phyloP scores from a whole-genome alignment of 1,140 invertebrate genomes.

The Pseudomyrmex concolor region DNA sequence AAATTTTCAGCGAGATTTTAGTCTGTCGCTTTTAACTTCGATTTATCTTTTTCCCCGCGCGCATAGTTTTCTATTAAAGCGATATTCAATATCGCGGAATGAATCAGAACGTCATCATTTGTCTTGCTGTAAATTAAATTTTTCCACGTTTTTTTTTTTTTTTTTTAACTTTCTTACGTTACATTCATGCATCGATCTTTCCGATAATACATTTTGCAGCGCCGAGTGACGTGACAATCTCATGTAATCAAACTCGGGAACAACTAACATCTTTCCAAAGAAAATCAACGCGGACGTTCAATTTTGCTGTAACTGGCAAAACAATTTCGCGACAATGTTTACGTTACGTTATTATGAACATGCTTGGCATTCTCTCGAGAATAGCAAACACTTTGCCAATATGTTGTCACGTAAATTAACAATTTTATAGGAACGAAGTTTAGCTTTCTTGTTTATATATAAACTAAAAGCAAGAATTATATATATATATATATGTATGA shows the following conservation, averaged over 20 bases:
- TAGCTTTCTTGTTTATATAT: not conserved
- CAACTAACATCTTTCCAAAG: constrained; percentile 7
- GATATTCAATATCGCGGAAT: not conserved
- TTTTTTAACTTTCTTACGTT: not conserved
- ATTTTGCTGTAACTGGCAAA: constrained; percentile 31
- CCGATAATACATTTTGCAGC: not conserved
- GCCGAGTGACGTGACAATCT: not conserved
- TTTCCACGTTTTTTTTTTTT: no score
- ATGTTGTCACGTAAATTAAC: not conserved
- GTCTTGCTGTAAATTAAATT: not conserved
- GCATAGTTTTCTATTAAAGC: not conserved
- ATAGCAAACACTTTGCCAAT: constrained; percentile 10
- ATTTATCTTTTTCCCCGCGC: not conserved
- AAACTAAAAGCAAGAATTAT: no score
- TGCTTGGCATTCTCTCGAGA: not conserved
- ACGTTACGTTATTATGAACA: not conserved
- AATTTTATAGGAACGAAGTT: not conserved
- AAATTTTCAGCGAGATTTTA: not conserved
- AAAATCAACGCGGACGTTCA: constrained; percentile 9
- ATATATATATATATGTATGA: no score
- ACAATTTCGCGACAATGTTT: constrained; percentile 7
- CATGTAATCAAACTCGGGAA: not conserved
- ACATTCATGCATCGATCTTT: not conserved
- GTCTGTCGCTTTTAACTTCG: not conserved
- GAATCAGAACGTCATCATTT: not conserved